Percentiles rank a stretch among this genome's conserved stretches.
Evolutionary conservation across 2,888 invertebrate genomes (phyloP).

Genomic region (Beris morrisii): DNA sequence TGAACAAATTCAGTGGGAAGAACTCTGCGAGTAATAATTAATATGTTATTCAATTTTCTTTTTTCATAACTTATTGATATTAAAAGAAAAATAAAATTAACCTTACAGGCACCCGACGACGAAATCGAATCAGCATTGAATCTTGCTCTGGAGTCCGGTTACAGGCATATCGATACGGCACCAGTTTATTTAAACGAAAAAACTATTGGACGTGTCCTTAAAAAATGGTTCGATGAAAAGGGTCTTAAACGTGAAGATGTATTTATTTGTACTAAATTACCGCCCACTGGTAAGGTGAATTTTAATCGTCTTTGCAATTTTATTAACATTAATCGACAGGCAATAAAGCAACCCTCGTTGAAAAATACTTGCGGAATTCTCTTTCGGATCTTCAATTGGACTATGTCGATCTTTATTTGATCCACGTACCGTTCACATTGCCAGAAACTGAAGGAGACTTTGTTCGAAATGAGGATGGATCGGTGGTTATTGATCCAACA

Average conservation of each 20-base stretch:
- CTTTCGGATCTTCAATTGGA: conserved; percentile 71
- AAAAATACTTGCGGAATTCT: conserved; percentile 68
- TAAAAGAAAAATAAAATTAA: too few species aligned
- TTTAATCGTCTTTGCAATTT: background rate
- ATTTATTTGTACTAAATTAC: conserved; percentile 83
- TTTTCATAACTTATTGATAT: too few species aligned
- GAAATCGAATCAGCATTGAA: conserved; percentile 70
- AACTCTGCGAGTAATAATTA: too few species aligned
- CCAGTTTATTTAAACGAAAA: conserved; percentile 76
- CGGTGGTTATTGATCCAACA: conserved; percentile 62
- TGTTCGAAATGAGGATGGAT: conserved; percentile 68
- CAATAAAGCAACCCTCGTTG: conserved; percentile 66
- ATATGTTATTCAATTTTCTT: too few species aligned
- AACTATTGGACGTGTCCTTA: conserved; percentile 72
- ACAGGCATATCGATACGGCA: conserved; percentile 83
- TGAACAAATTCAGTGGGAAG: too few species aligned
- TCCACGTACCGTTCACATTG: conserved; percentile 76
- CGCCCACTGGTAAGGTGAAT: conserved; percentile 59
- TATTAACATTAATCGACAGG: conserved; percentile 50
- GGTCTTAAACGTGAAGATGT: conserved; percentile 74
- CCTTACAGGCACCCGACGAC: conserved; percentile 64
- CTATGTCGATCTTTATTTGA: conserved; percentile 80
- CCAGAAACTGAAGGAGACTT: conserved; percentile 66
- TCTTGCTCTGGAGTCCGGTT: conserved; percentile 72
- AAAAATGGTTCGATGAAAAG: conserved; percentile 69